Base-by-base conservation (phyloP, 2,113 vertebrate species). In the Dromaius novaehollandiae region DNA sequence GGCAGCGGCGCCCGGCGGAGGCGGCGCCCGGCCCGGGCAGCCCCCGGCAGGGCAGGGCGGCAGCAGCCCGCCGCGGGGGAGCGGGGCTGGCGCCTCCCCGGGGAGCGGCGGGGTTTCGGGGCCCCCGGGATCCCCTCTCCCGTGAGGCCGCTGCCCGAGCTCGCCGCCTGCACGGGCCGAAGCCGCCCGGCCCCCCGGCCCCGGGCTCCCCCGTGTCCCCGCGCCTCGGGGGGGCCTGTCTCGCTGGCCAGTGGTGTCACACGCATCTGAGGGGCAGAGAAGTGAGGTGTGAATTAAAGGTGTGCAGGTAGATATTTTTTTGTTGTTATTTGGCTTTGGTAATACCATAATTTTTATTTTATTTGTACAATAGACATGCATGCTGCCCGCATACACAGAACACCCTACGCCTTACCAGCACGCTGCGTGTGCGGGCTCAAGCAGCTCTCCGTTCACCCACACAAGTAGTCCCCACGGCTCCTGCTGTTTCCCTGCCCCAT, bases 1-100 rank as follows among this genome's bases (percentile, higher is more conserved):
- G 96, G 96, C 86, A 58, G 18, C 16, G 76, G 51, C 6, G 34
- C n/a, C n/a, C n/a, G n/a, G n/a, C n/a, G n/a, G n/a, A n/a, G n/a
- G n/a, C n/a, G n/a, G n/a, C n/a, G n/a, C n/a, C n/a, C n/a, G n/a
- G n/a, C n/a, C n/a, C n/a, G n/a, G n/a, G n/a, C n/a, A n/a, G n/a
- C n/a, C n/a, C n/a, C n/a, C n/a, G n/a, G n/a, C n/a, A n/a, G n/a
- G n/a, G n/a, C n/a, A n/a, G n/a, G n/a, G n/a, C n/a, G n/a, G n/a
- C n/a, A n/a, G n/a, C n/a, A n/a, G n/a, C n/a, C n/a, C n/a, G n/a
- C n/a, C n/a, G n/a, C n/a, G n/a, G n/a, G 9, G 6, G 25, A 40
- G 65, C 24, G 24, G 19, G 16, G 2, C 25, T 17, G 42, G 38
- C 12, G 13, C 50, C 7, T 50, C 5, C 2, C 14, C 8, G n/a